phyloP scores from a whole-genome alignment of 2,113 vertebrate genomes.

The Ailuropoda melanoleuca region DNA sequence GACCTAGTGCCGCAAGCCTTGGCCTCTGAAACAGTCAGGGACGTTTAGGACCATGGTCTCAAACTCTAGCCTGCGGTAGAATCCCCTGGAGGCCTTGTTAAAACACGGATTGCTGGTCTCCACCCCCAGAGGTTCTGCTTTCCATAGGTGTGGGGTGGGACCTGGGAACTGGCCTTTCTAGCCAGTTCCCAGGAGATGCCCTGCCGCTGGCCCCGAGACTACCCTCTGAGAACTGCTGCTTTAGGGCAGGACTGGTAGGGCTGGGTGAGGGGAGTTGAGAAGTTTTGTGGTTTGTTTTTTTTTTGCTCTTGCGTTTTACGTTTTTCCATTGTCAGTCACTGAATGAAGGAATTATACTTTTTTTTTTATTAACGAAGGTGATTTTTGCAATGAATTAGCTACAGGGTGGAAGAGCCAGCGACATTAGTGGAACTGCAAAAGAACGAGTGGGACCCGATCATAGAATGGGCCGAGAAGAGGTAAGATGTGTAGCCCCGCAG shows the following conservation, averaged over 20 bases:
- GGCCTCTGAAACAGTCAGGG: not conserved
- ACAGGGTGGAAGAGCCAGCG: constrained; percentile 95
- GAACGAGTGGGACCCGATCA: constrained; percentile 95
- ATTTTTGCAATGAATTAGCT: constrained; percentile 86
- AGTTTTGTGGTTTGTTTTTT: not conserved
- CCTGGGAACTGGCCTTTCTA: not conserved
- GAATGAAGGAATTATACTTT: constrained; percentile 36
- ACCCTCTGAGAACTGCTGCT: not conserved
- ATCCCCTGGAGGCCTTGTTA: not conserved
- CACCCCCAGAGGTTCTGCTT: not conserved
- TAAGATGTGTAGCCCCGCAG: constrained; percentile 64
- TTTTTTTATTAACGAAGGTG: constrained; percentile 37
- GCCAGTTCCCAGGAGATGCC: not conserved
- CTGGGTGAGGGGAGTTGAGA: not conserved
- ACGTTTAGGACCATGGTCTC: not conserved
- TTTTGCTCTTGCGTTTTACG: not conserved
- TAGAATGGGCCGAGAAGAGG: constrained; percentile 95
- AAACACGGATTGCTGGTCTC: not conserved
- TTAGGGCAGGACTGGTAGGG: not conserved
- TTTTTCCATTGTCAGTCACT: constrained; percentile 31
- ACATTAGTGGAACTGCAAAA: constrained; percentile 95
- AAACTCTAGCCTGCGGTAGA: not conserved
- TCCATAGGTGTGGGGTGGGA: not conserved
- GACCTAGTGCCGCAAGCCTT: not conserved
- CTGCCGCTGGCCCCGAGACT: not conserved